A percentile compares a stretch with the other conserved stretches of the same genome.
Conservation (phyloP, 2,888 invertebrate species). For the Troides oblongomaculatus region DNA sequence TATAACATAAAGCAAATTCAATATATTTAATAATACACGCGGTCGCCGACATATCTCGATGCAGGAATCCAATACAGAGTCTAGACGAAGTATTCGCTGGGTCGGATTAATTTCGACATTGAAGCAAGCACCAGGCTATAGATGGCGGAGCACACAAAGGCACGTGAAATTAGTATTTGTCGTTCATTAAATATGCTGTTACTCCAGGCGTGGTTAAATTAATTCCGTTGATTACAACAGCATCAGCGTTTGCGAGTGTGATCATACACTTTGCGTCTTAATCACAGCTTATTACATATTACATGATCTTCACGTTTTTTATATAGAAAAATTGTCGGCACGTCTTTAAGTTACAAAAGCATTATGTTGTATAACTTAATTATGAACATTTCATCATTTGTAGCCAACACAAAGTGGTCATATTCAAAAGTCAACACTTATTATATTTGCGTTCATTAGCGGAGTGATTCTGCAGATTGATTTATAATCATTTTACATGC, state of each 20-base stretch:
- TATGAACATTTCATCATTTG: not conserved
- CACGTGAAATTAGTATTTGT: slow-evolving; percentile 62
- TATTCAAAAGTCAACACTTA: slow-evolving; percentile 21
- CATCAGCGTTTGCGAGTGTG: slow-evolving; percentile 14
- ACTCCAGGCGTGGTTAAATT: slow-evolving; percentile 22
- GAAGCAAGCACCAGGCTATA: slow-evolving; percentile 37
- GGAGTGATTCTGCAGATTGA: slow-evolving; percentile 16
- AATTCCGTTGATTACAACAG: slow-evolving; percentile 37
- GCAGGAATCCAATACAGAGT: slow-evolving; percentile 26
- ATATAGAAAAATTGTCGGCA: too few species aligned
- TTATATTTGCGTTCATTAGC: slow-evolving; percentile 26
- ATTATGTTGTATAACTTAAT: too few species aligned
- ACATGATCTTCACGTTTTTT: not conserved
- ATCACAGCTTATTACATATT: not conserved
- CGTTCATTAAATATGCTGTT: slow-evolving; percentile 52
- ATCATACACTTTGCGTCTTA: slow-evolving; percentile 20
- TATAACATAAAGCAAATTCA: not conserved
- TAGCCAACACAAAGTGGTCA: not conserved
- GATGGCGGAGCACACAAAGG: slow-evolving; percentile 52
- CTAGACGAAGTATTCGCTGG: slow-evolving; percentile 40
- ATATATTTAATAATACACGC: slow-evolving; percentile 2
- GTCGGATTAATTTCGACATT: slow-evolving; percentile 46
- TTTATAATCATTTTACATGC: slow-evolving; percentile 16
- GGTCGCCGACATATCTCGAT: slow-evolving; percentile 5
- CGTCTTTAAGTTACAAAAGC: too few species aligned